These are phyloP conservation scores for Chelon labrosus DNA, from an alignment of 2,797 vertebrate species.

Conservation along the genomic window DNA sequence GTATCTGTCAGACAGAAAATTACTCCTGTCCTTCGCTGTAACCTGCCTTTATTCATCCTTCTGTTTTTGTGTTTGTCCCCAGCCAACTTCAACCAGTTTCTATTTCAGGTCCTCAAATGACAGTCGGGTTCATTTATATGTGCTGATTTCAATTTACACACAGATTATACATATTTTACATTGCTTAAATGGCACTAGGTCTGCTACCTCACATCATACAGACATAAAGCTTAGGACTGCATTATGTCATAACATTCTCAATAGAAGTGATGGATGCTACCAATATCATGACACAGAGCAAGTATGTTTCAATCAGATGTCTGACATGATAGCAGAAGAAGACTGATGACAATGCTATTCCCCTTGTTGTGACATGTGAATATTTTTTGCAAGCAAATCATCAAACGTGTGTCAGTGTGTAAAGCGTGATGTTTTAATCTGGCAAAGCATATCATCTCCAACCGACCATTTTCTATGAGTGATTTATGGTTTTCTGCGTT, in stretches of 20 bases:
- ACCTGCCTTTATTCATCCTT: not conserved
- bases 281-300: not conserved
- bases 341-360: not conserved
- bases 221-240: too few species aligned
- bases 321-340: not conserved
- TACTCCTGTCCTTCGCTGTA: constrained; percentile 2
- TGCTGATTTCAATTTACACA: too few species aligned
- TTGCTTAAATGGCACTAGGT: too few species aligned
- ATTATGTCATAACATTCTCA: too few species aligned
- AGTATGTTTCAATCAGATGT: not conserved
- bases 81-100: constrained; percentile 2
- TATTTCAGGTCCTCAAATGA: constrained; percentile 1
- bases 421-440: not conserved
- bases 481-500: not conserved
- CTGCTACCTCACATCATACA: too few species aligned
- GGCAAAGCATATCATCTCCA: not conserved
- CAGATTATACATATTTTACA: too few species aligned
- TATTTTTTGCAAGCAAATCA: not conserved
- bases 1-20: constrained; percentile 27
- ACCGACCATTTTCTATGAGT: not conserved
- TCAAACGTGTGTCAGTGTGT: not conserved
- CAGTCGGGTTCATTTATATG: not conserved
- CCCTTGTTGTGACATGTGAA: not conserved
- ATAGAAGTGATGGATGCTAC: too few species aligned
- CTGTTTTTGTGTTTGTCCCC: not conserved